A percentile compares a stretch with the other conserved stretches of the same genome.
Conservation (phyloP, 92 coral and sea anemone genomes). For the Zoanthus gigantus region DNA sequence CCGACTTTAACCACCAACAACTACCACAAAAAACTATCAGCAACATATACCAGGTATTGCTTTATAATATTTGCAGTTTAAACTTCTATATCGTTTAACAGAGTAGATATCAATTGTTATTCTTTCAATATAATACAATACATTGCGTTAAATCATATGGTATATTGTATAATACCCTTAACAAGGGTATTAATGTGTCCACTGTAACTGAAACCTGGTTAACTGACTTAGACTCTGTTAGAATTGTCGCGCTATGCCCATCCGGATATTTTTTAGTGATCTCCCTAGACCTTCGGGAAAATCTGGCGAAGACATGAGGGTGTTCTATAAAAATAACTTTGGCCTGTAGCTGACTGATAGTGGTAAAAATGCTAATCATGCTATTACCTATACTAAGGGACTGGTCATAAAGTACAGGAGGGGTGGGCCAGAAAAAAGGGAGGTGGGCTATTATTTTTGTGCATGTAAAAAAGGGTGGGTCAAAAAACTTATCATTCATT, state of each 20-base stretch:
- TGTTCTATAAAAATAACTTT: constrained; percentile 15
- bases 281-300: constrained; percentile 32
- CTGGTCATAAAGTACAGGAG: neutral
- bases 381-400: neutral
- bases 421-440: neutral
- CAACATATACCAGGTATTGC: no score
- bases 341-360: neutral
- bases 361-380: neutral
- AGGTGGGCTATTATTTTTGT: neutral
- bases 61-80: no score
- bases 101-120: no score
- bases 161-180: neutral
- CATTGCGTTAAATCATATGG: no score
- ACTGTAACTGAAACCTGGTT: constrained; percentile 3
- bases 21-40: no score
- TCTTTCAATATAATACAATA: no score
- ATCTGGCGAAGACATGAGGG: constrained; percentile 33
- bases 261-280: neutral
- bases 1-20: no score
- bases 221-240: constrained; percentile 6
- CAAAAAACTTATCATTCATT: neutral
- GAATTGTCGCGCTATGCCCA: neutral
- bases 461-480: neutral
- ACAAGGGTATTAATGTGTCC: neutral
- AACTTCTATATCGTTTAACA: no score